These are phyloP conservation scores for Ameiurus melas DNA, from an alignment of 2,113 vertebrate species.

Conservation along the genomic window DNA sequence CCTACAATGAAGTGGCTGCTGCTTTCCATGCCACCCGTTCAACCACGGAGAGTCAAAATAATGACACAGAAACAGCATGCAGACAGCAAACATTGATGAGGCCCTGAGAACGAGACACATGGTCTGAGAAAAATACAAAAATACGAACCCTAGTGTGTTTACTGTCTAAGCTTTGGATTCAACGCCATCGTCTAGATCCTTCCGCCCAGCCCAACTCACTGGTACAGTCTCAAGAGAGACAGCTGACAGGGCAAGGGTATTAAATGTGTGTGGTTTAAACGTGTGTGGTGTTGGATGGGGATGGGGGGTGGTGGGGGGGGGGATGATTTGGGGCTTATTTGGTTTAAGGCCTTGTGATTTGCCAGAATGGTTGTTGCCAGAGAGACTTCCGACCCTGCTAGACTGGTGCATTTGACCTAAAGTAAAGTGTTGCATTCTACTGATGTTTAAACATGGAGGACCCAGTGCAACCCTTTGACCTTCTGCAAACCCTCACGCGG, in stretches of 20 bases:
- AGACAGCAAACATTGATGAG: slow-evolving; percentile 43
- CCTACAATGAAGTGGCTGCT: background rate
- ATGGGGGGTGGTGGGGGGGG: background rate
- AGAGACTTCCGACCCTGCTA: slow-evolving; percentile 61
- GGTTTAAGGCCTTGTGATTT: slow-evolving; percentile 66
- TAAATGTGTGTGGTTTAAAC: background rate
- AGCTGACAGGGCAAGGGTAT: slow-evolving; percentile 1
- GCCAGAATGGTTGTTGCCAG: slow-evolving; percentile 61
- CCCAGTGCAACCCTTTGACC: background rate
- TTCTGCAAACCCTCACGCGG: background rate
- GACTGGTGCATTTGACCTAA: slow-evolving; percentile 52
- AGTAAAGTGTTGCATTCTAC: slow-evolving; percentile 66
- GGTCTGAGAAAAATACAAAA: slow-evolving; percentile 22
- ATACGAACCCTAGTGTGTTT: slow-evolving; percentile 20
- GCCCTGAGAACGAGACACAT: slow-evolving; percentile 18
- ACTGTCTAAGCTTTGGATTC: slow-evolving; percentile 9
- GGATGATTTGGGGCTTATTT: slow-evolving; percentile 31
- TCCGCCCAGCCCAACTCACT: slow-evolving; percentile 1
- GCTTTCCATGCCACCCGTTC: slow-evolving; percentile 25
- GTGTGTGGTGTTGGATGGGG: background rate
- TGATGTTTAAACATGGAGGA: slow-evolving; percentile 30
- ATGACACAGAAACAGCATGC: slow-evolving; percentile 35
- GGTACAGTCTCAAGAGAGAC: slow-evolving; percentile 31
- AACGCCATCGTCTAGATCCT: slow-evolving; percentile 2
- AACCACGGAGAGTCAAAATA: slow-evolving; percentile 41